Conservation (phyloP, 2,113 vertebrate genomes). For the Menura novaehollandiae region DNA sequence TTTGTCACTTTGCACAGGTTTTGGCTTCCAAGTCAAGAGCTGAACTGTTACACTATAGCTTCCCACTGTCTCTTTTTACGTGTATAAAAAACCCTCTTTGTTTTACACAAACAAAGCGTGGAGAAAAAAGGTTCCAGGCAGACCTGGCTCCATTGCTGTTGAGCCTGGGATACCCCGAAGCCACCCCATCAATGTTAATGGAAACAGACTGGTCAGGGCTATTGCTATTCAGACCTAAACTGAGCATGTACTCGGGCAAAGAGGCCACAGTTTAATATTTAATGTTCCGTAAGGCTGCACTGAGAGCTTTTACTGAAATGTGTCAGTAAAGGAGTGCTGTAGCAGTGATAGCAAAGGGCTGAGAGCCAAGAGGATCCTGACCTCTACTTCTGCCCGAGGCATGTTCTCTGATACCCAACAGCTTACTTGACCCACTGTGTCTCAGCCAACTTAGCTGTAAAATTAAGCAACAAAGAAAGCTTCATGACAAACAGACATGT, state of each 20-base stretch:
- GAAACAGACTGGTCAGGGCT: neutral
- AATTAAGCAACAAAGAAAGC: neutral
- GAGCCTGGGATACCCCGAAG: neutral
- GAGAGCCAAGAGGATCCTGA: slow-evolving; percentile 16
- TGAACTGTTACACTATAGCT: neutral
- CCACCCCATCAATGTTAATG: neutral
- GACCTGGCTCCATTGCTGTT: neutral
- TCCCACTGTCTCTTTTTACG: neutral
- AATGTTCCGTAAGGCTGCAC: neutral
- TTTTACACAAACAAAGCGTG: neutral
- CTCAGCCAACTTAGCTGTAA: neutral
- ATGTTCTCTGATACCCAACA: slow-evolving; percentile 31
- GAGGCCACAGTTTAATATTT: slow-evolving; percentile 37
- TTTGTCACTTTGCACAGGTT: neutral
- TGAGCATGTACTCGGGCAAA: neutral
- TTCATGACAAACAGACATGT: neutral
- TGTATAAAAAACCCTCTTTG: neutral
- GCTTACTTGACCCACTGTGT: neutral
- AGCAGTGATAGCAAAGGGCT: neutral
- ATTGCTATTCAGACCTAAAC: slow-evolving; percentile 9
- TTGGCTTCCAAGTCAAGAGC: neutral
- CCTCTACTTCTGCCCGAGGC: neutral
- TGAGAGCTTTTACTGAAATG: slow-evolving; percentile 11
- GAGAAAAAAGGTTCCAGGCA: neutral
- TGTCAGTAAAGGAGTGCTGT: neutral